These are phyloP conservation scores for Archips xylosteana DNA, from an alignment of 2,888 invertebrate genomes.

Conservation along the genomic window DNA sequence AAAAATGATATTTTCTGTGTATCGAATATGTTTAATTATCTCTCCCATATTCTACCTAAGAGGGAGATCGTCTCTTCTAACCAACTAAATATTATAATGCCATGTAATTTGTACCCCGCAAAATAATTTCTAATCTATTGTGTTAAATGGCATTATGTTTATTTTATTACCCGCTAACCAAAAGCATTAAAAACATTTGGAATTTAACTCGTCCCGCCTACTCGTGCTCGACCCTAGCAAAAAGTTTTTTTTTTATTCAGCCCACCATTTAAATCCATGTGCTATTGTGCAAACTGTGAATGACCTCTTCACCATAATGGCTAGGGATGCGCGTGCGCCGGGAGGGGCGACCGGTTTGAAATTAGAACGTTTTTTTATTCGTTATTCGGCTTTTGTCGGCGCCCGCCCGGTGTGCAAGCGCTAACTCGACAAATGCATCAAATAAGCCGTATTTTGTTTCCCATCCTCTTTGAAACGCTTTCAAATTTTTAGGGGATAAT, in stretches of 20 bases:
- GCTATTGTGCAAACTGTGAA: slow-evolving; percentile 84
- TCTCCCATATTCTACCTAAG: too few relatives aligned
- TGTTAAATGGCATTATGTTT: neutral
- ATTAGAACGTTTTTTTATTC: slow-evolving; percentile 81
- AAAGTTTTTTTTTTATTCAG: neutral
- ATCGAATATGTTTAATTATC: too few relatives aligned
- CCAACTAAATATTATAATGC: neutral
- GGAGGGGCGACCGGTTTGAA: slow-evolving; percentile 83
- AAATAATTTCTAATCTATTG: neutral
- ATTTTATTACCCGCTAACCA: neutral
- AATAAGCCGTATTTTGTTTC: slow-evolving; percentile 83
- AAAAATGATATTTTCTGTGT: too few relatives aligned
- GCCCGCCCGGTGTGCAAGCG: slow-evolving; percentile 81
- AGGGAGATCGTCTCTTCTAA: neutral
- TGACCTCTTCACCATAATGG: slow-evolving; percentile 85
- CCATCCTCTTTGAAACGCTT: slow-evolving; percentile 70
- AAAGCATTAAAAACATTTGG: neutral
- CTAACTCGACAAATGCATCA: slow-evolving; percentile 84
- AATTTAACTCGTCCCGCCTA: neutral
- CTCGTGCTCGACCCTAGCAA: neutral
- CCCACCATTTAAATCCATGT: slow-evolving; percentile 51
- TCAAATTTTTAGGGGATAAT: slow-evolving; percentile 62
- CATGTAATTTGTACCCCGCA: neutral
- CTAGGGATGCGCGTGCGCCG: slow-evolving; percentile 83
- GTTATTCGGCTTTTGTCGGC: slow-evolving; percentile 75